Conservation (phyloP, 2,113 vertebrate species). For the Epinephelus moara region DNA sequence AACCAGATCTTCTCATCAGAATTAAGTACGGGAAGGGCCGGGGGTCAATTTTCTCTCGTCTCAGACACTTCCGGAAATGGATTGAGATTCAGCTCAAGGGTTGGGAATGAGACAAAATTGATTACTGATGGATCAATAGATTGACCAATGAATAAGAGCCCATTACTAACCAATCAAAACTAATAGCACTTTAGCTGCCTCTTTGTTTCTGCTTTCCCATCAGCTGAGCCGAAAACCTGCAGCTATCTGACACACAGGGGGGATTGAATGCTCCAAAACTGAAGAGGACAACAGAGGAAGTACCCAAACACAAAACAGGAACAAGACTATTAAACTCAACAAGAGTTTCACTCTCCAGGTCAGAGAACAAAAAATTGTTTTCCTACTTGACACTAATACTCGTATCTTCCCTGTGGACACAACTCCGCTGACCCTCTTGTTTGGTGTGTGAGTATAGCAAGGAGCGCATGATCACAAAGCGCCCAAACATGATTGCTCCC, state of each 20-base stretch:
- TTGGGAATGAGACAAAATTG: slow-evolving; percentile 64
- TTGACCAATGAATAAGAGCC: slow-evolving; percentile 65
- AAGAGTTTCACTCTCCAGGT: slow-evolving; percentile 29
- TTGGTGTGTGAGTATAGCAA: slow-evolving; percentile 40
- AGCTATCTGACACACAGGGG: not conserved
- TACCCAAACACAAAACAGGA: slow-evolving; percentile 31
- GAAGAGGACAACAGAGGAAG: slow-evolving; percentile 42
- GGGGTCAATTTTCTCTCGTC: slow-evolving; percentile 38
- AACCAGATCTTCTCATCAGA: slow-evolving; percentile 23
- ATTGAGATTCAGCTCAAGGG: slow-evolving; percentile 67
- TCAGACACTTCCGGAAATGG: slow-evolving; percentile 60
- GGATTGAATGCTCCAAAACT: slow-evolving; percentile 21
- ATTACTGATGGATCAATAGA: slow-evolving; percentile 74
- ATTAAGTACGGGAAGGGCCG: slow-evolving; percentile 6
- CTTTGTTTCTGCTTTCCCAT: slow-evolving; percentile 57
- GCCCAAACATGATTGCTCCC: slow-evolving; percentile 47
- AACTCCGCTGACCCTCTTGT: slow-evolving; percentile 58
- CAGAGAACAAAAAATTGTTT: slow-evolving; percentile 50
- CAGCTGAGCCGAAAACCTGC: slow-evolving; percentile 26
- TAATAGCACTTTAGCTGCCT: slow-evolving; percentile 72
- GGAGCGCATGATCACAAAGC: slow-evolving; percentile 45
- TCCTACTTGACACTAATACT: slow-evolving; percentile 56
- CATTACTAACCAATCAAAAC: slow-evolving; percentile 72
- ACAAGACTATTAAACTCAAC: slow-evolving; percentile 46
- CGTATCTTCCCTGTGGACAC: slow-evolving; percentile 38